Evolutionary conservation across 2,888 invertebrate species (phyloP).

Genomic region (Metallyticus violacea): DNA sequence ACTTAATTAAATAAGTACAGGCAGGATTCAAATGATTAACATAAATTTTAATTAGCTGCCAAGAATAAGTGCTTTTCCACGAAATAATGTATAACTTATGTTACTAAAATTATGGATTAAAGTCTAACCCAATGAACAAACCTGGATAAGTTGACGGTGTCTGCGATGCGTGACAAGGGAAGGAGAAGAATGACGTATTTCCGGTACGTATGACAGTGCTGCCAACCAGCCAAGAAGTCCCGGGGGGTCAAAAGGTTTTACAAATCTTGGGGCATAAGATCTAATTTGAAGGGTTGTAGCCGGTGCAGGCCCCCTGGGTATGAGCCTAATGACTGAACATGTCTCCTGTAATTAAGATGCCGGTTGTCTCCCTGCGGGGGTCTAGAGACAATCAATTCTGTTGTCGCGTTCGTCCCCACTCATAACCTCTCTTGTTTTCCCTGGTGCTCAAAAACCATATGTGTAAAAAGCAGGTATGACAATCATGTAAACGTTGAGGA

Average conservation of each 20-base stretch:
- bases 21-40: too few relatives aligned
- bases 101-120: too few relatives aligned
- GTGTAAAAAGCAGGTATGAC: too few relatives aligned
- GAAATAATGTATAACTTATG: too few relatives aligned
- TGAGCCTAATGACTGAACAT: slow-evolving; percentile 1
- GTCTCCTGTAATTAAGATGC: slow-evolving; percentile 17
- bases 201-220: not conserved
- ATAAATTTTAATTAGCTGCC: too few relatives aligned
- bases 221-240: too few relatives aligned
- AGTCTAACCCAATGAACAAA: not conserved
- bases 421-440: not conserved
- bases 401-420: not conserved
- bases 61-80: too few relatives aligned
- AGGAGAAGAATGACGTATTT: not conserved
- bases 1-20: too few relatives aligned
- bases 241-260: too few relatives aligned
- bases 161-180: not conserved
- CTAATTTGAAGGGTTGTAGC: not conserved
- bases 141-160: not conserved
- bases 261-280: not conserved
- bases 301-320: slow-evolving; percentile 3
- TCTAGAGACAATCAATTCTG: slow-evolving; percentile 9
- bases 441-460: not conserved
- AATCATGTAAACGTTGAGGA: too few relatives aligned
- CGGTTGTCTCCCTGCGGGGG: not conserved